These are phyloP conservation scores for Pogona vitticeps DNA, from an alignment of 2,113 vertebrate species.

Conservation along the genomic window DNA sequence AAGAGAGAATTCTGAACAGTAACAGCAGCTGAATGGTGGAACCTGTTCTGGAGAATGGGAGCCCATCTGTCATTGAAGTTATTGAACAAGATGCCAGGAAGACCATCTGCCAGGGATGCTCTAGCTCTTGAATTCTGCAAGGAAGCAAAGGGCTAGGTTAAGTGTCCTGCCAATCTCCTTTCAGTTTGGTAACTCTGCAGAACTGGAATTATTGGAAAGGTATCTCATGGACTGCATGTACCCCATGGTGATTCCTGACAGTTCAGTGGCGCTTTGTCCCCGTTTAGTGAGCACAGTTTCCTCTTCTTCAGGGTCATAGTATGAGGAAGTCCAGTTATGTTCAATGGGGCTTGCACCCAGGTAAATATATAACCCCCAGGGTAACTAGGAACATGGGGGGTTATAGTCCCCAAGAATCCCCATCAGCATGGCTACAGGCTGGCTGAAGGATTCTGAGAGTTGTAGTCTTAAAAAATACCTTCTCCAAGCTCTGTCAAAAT, in stretches of 20 bases:
- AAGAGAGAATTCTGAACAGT: background rate
- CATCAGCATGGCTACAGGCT: too few relatives aligned
- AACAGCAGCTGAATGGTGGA: background rate
- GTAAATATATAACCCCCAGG: background rate
- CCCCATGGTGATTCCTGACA: too few relatives aligned
- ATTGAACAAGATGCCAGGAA: background rate
- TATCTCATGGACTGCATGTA: too few relatives aligned
- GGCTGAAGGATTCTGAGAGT: too few relatives aligned
- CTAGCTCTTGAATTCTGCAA: background rate
- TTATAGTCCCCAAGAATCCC: too few relatives aligned
- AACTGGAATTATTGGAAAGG: background rate
- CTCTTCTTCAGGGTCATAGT: background rate
- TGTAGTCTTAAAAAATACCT: too few relatives aligned
- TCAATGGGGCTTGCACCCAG: background rate
- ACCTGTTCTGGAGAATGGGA: background rate
- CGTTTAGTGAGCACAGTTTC: background rate
- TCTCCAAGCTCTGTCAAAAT: too few relatives aligned
- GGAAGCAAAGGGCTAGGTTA: background rate
- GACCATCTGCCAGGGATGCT: background rate
- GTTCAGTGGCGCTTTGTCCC: background rate
- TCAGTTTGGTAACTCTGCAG: background rate
- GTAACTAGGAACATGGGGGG: too few relatives aligned
- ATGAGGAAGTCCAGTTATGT: background rate
- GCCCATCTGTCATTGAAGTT: background rate
- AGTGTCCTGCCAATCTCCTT: background rate